Percentiles rank a stretch among this genome's conserved stretches.
These are phyloP conservation scores for Oreochromis aureus DNA, from an alignment of 2,113 vertebrate species.

Conservation along the genomic window DNA sequence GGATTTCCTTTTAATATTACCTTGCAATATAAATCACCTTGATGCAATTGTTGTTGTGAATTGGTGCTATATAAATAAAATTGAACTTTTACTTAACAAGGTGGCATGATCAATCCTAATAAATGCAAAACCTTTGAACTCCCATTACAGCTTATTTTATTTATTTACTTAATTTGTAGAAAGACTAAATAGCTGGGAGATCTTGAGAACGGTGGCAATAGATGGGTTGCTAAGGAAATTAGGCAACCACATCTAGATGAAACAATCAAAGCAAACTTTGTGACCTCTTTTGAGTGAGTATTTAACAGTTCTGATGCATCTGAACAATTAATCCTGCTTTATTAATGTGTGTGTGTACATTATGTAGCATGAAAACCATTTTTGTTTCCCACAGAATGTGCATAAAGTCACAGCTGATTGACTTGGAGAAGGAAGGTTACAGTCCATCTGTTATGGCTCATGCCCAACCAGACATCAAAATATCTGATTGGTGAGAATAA, in stretches of 20 bases:
- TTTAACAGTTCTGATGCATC: background rate
- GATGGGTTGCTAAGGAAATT: slow-evolving; percentile 26
- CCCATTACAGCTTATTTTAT: background rate
- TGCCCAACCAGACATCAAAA: slow-evolving; percentile 61
- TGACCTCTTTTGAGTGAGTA: slow-evolving; percentile 68
- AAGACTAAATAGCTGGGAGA: slow-evolving; percentile 43
- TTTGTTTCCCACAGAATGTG: slow-evolving; percentile 41
- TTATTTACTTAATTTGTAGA: slow-evolving; percentile 28
- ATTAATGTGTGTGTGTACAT: background rate
- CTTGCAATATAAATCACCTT: background rate
- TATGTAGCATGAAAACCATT: background rate
- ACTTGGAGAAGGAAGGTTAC: slow-evolving; percentile 62
- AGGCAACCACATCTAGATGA: slow-evolving; percentile 36
- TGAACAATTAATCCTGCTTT: background rate
- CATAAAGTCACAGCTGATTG: slow-evolving; percentile 62
- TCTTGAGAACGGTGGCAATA: slow-evolving; percentile 51
- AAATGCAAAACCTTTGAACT: too few species aligned
- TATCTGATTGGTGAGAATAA: slow-evolving; percentile 70
- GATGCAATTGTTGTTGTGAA: too few species aligned
- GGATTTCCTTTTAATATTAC: background rate
- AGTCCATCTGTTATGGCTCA: slow-evolving; percentile 57
- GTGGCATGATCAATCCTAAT: too few species aligned
- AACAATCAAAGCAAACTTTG: slow-evolving; percentile 52
- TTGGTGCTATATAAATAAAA: too few species aligned
- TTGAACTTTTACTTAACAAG: background rate